These are phyloP conservation scores for Conistra vaccinii DNA, from an alignment of 2,888 invertebrate species.

Conservation along the genomic window DNA sequence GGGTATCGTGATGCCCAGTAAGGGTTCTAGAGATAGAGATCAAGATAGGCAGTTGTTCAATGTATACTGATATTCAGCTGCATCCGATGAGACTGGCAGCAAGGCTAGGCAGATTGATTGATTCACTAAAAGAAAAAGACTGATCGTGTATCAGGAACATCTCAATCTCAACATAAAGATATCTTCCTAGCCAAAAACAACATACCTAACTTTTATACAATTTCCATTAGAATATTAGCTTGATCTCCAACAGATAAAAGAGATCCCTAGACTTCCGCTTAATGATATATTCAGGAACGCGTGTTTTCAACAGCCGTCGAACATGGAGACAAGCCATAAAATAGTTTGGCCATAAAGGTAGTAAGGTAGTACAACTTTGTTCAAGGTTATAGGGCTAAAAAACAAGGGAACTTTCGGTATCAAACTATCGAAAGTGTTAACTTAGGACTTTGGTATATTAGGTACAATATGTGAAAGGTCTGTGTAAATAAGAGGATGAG, in stretches of 20 bases:
- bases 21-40: no score
- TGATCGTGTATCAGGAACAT: not conserved
- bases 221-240: not conserved
- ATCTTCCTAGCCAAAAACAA: not conserved
- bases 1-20: no score
- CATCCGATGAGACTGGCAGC: no score
- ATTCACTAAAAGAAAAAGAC: not conserved
- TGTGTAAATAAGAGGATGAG: constrained; percentile 6
- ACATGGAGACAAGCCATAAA: constrained; percentile 50
- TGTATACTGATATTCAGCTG: no score
- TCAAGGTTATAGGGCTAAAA: constrained; percentile 55
- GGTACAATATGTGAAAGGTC: not conserved
- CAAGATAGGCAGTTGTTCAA: no score
- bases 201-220: not conserved
- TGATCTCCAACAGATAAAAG: constrained; percentile 19
- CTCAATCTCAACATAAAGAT: not conserved
- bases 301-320: constrained; percentile 38
- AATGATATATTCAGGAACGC: constrained; percentile 30
- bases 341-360: constrained; percentile 64
- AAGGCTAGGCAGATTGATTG: no score
- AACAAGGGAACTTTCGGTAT: constrained; percentile 30
- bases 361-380: constrained; percentile 35
- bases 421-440: constrained; percentile 14
- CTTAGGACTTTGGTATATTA: not conserved
- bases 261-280: constrained; percentile 15